Percentiles rank a stretch among this genome's conserved stretches.
phyloP scores from a whole-genome alignment of 2,113 vertebrate genomes.

The Loxodonta africana region DNA sequence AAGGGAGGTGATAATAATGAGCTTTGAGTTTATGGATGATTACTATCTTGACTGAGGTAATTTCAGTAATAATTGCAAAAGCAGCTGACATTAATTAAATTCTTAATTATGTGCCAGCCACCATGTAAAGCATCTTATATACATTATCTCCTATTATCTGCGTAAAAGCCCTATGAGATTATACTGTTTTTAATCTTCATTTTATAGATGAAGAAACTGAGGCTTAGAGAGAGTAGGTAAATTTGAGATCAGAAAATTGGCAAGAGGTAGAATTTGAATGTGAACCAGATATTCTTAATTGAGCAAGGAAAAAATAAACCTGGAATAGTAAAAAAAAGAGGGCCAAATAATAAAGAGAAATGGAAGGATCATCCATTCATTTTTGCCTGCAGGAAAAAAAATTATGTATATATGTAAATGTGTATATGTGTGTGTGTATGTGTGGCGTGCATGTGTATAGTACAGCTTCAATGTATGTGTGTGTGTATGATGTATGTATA shows the following conservation, averaged over 20 bases:
- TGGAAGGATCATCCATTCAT: not conserved
- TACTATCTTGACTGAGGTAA: conserved; percentile 43
- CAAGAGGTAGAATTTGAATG: not conserved
- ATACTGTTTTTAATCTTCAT: conserved; percentile 31
- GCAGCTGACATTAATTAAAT: conserved; percentile 19
- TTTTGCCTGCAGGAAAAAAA: not conserved
- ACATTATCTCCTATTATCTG: not conserved
- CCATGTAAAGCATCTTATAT: conserved; percentile 14
- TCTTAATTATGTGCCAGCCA: conserved; percentile 40
- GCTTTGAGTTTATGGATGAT: not conserved
- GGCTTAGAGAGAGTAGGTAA: not conserved
- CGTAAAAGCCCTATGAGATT: conserved; percentile 3
- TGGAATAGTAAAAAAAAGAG: not conserved
- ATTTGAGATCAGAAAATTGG: conserved; percentile 50
- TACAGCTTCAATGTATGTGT: not conserved
- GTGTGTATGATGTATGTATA: not conserved
- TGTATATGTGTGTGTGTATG: not conserved
- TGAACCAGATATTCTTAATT: not conserved
- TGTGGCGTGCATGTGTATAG: not conserved
- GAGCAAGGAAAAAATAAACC: not conserved
- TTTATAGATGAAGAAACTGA: conserved; percentile 40
- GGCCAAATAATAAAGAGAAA: not conserved
- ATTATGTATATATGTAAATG: not conserved
- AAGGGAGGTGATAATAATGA: conserved; percentile 41
- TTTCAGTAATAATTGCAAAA: conserved; percentile 53